Evolutionary conservation across 2,797 vertebrate genomes (phyloP), one percentile per base, ranked within the genome.

Genomic region (Capromys pilorides): DNA sequence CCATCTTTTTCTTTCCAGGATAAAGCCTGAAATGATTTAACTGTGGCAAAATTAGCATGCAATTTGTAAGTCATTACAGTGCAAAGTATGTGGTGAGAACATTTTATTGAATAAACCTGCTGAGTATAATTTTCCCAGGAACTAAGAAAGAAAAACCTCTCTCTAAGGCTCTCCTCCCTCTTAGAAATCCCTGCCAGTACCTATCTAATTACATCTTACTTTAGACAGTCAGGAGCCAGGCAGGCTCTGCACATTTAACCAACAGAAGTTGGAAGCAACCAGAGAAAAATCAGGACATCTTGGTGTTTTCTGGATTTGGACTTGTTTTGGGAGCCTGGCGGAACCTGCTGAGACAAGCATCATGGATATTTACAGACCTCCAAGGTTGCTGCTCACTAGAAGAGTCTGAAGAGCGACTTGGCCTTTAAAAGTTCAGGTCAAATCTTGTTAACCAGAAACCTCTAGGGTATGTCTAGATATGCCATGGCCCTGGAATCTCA

Each of bases 31-130:
- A 97, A 94, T 94, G 96, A 96, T 96, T 97, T 97, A 96, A 97
- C 95, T 86, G 96, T 96, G 96, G 95, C 97, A 98, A 98, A 98
- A 98, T 98, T 98, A 98, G 98, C 97, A 98, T 98, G 97, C 97
- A 96, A 98, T 98, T 98, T 98, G 97, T 98, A 98, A 98, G 98
- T 98, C 98, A 98, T 98, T 98, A 98, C 1, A 73, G 97, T 59
- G 61, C 96, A 96, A 98, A 98, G 97, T 97, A 97, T 97, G 98
- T 97, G 93, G 93, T 89, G 95, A 98, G 98, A 98, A 97, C 97
- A 96, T 95, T 98, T 98, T 95, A 98, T 90, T 95, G 69, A 98
- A 98, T 97, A 97, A 98, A 98, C 97, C 98, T 98, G 98, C 98
- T 97, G 98, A 98, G 98, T 97, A 97, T 97, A 97, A 98, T 98